phyloP scores from a whole-genome alignment of 2,888 invertebrate species.

The Hipparchia semele region DNA sequence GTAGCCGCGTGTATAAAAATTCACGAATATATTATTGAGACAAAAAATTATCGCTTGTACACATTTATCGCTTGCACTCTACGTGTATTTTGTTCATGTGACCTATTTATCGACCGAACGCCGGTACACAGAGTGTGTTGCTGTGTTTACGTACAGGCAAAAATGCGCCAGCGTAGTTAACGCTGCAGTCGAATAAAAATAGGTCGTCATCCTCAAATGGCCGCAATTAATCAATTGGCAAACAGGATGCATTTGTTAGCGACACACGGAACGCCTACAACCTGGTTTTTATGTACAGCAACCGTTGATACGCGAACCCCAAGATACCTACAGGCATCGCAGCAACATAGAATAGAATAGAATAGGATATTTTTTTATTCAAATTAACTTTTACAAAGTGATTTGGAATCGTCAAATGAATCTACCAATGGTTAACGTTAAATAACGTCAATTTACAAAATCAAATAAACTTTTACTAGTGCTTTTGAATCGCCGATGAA shows the following conservation, averaged over 20 bases:
- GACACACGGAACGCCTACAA: slow-evolving; percentile 38
- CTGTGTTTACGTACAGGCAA: slow-evolving; percentile 14
- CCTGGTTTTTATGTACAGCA: slow-evolving; percentile 29
- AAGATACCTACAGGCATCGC: neutral
- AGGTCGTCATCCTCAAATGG: slow-evolving; percentile 46
- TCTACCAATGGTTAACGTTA: no score
- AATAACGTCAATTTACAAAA: no score
- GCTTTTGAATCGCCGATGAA: no score
- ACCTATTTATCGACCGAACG: slow-evolving; percentile 11
- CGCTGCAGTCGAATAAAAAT: slow-evolving; percentile 41
- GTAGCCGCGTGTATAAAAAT: no score
- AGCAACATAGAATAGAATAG: no score
- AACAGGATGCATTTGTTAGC: slow-evolving; percentile 54
- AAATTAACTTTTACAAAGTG: no score
- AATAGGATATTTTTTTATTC: no score
- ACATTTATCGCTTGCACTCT: no score
- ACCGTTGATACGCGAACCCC: neutral
- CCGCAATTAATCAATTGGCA: slow-evolving; percentile 57
- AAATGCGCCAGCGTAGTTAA: slow-evolving; percentile 25
- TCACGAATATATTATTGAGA: no score
- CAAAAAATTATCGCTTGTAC: no score
- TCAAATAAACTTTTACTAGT: no score
- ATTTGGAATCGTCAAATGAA: no score
- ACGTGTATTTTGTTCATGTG: neutral
- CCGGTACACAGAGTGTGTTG: neutral